A percentile compares a stretch with the other conserved stretches of the same genome.
phyloP scores from a whole-genome alignment of 1,140 invertebrate genomes.

The Cotesia chilonis region DNA sequence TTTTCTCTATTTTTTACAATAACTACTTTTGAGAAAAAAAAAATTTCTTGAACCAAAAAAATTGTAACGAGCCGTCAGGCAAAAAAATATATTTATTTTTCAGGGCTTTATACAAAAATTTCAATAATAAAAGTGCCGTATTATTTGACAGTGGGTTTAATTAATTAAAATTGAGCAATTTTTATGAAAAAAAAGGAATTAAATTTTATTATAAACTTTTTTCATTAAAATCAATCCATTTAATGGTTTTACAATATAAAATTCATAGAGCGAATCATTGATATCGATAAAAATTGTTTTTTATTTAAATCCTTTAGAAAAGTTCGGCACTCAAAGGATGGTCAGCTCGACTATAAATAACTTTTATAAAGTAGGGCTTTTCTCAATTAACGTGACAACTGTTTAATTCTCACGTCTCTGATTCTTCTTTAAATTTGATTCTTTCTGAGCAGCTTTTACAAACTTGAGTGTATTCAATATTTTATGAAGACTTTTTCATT shows the following conservation, averaged over 20 bases:
- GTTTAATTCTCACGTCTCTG: constrained; percentile 24
- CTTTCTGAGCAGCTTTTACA: constrained; percentile 20
- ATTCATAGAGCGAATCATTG: background rate
- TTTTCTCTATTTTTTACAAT: too few species aligned
- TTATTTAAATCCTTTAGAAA: background rate
- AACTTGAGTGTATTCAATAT: constrained; percentile 10
- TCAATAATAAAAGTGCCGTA: too few species aligned
- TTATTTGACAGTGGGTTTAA: too few species aligned
- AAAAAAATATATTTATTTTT: too few species aligned
- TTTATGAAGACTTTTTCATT: constrained; percentile 9
- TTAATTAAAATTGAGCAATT: too few species aligned
- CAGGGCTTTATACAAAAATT: too few species aligned
- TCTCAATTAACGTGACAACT: constrained; percentile 33
- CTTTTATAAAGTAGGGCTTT: constrained; percentile 25
- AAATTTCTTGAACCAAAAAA: too few species aligned
- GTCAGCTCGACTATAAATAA: constrained; percentile 9
- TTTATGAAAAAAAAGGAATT: too few species aligned
- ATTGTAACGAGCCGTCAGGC: too few species aligned
- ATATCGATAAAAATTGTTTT: background rate
- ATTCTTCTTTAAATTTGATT: constrained; percentile 32
- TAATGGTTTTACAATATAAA: background rate
- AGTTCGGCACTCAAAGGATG: background rate
- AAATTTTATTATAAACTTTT: too few species aligned
- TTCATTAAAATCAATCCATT: too few species aligned
- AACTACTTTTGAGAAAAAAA: too few species aligned